These are phyloP conservation scores for Drosophila sp. DNA, from an alignment of 1,140 invertebrate species.

Conservation along the genomic window DNA sequence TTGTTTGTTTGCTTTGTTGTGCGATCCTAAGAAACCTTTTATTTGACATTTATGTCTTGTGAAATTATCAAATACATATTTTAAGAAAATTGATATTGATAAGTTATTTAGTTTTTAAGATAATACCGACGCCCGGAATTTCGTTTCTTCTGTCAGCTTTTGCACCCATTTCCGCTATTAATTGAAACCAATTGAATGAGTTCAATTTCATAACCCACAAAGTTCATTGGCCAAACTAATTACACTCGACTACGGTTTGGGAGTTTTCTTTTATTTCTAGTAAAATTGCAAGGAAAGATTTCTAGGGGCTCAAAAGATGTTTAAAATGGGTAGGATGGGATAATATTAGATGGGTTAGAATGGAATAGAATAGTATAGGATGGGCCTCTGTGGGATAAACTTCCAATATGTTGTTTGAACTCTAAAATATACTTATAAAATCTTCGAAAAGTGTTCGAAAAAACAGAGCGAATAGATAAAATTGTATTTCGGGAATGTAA, in stretches of 20 bases:
- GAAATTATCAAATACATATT: constrained; percentile 46
- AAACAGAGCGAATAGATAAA: too few relatives aligned
- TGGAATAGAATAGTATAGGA: too few relatives aligned
- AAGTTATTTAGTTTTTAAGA: constrained; percentile 41
- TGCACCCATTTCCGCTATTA: constrained; percentile 69
- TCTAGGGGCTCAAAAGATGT: too few relatives aligned
- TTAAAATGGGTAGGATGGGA: too few relatives aligned
- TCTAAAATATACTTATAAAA: too few relatives aligned
- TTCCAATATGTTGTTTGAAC: too few relatives aligned
- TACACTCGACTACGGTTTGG: neutral
- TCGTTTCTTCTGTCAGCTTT: constrained; percentile 51
- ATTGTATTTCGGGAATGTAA: too few relatives aligned
- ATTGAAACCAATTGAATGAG: constrained; percentile 70
- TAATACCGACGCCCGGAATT: constrained; percentile 55
- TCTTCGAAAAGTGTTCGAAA: too few relatives aligned
- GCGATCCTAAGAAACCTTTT: constrained; percentile 71
- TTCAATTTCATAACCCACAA: constrained; percentile 46
- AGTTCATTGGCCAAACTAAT: constrained; percentile 66
- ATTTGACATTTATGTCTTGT: constrained; percentile 62
- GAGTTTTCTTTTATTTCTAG: neutral
- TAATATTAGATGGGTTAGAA: too few relatives aligned
- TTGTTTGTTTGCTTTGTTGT: constrained; percentile 33
- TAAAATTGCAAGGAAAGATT: too few relatives aligned
- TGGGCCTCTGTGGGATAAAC: too few relatives aligned
- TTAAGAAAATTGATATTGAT: constrained; percentile 60